Evolutionary conservation across 30 jellyfish, hydroid and myxozoan genomes (phyloP).

Genomic region (Sanderia malayensis): DNA sequence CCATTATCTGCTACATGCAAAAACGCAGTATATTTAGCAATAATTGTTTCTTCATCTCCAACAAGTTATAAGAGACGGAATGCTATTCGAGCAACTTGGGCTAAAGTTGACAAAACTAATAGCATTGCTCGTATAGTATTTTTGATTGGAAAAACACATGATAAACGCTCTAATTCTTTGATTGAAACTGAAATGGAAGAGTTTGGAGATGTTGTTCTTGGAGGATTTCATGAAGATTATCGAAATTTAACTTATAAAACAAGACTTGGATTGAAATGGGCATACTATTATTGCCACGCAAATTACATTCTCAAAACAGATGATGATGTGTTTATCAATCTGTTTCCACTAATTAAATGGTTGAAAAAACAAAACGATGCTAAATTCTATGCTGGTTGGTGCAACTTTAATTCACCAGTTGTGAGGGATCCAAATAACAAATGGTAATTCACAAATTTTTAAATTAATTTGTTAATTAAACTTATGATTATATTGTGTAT

Average conservation of each 20-base stretch:
- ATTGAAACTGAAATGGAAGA: slow-evolving; percentile 53
- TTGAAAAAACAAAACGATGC: slow-evolving; percentile 41
- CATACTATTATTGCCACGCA: slow-evolving; percentile 64
- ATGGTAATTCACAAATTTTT: slow-evolving; percentile 40
- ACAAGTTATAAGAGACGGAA: slow-evolving; percentile 55
- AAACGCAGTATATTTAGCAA: slow-evolving; percentile 44
- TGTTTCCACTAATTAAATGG: slow-evolving; percentile 73
- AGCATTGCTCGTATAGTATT: too few relatives aligned
- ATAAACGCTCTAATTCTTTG: slow-evolving; percentile 17
- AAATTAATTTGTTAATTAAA: background rate
- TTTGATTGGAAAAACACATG: slow-evolving; percentile 57
- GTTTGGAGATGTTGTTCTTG: slow-evolving; percentile 82
- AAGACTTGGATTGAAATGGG: slow-evolving; percentile 89
- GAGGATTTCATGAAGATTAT: slow-evolving; percentile 71
- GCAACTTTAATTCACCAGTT: slow-evolving; percentile 83
- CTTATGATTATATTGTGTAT: background rate
- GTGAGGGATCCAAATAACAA: slow-evolving; percentile 79
- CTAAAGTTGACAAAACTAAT: too few relatives aligned
- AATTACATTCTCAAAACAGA: slow-evolving; percentile 77
- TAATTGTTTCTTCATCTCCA: slow-evolving; percentile 75
- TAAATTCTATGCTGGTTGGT: slow-evolving; percentile 82
- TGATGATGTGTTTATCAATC: slow-evolving; percentile 90
- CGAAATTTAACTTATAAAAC: slow-evolving; percentile 81
- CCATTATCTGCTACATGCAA: slow-evolving; percentile 63
- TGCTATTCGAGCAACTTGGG: slow-evolving; percentile 84